Evolutionary conservation across 2,113 vertebrate genomes (phyloP), one percentile per base, ranked within the genome.

Genomic region (Himantopus leucocephalus): DNA sequence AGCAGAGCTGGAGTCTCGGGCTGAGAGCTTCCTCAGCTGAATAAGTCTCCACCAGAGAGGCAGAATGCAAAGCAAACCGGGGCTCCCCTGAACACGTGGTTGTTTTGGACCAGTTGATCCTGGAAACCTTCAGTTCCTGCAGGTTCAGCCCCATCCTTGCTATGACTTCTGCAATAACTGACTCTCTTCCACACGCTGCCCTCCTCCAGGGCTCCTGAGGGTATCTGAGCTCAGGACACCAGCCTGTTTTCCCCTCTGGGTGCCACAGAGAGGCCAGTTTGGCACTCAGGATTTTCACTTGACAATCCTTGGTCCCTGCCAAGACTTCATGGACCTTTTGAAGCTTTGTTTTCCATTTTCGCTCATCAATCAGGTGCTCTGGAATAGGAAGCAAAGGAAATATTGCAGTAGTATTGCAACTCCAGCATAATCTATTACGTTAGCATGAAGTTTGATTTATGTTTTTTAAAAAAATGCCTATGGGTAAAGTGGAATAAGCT

Each of bases 111-210:
- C 64, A 18, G 9, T 1, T 68, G 48, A 56, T 34, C 13, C 13
- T 74, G 34, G 21, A 72, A 85, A 20, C 5, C 5, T 37, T 32
- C 4, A 14, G 10, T 14, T 74, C 26, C 16, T 60, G 47, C 5
- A 19, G 34, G 20, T 48, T 68, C 56, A 67, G 1, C 9, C 35
- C 22, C 6, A 4, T 82, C 32, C 34, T 78, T 68, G 23, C 72
- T 84, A 4, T 26, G 68, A 22, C 5, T 85, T 13, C 18, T 81
- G 39, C 41, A 18, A 0, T 55, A 22, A 5, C 3, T 22, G 43
- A 3, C 15, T 71, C 6, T 87, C 1, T 35, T 77, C 13, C 37
- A 37, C 7, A 2, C 2, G 0, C 10, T 52, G 15, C 26, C 5
- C 10, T 15, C 16, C 12, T 70, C 14, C 17, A 39, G 18, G 32